Percentiles rank a stretch among this genome's conserved stretches.
Conservation (phyloP, 2,113 vertebrate species). For the Plecotus auritus region DNA sequence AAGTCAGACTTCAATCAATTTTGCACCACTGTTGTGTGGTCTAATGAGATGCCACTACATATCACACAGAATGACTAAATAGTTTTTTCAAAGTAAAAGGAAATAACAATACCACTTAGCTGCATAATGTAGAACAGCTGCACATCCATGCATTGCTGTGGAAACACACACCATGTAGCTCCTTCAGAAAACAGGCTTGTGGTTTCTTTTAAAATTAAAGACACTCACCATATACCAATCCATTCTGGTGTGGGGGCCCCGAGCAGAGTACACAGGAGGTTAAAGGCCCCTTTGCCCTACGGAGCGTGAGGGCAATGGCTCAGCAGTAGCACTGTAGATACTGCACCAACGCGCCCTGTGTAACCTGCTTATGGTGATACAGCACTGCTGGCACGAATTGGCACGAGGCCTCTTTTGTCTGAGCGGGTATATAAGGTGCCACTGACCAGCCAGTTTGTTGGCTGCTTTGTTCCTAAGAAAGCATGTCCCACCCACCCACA, state of each 20-base stretch:
- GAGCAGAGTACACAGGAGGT: too few species aligned
- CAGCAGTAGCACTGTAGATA: too few species aligned
- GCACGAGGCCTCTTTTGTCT: too few species aligned
- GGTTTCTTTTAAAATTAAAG: neutral
- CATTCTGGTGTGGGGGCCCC: too few species aligned
- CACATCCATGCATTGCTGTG: neutral
- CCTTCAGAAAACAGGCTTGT: neutral
- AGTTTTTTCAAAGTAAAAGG: neutral
- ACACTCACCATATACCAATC: neutral
- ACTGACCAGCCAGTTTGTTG: too few species aligned
- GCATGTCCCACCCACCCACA: too few species aligned
- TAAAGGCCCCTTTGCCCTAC: too few species aligned
- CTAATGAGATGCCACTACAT: neutral
- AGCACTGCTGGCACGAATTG: accelerated
- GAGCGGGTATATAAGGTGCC: too few species aligned
- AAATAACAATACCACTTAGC: neutral
- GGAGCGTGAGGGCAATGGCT: too few species aligned
- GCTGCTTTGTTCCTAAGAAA: too few species aligned
- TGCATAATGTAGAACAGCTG: neutral
- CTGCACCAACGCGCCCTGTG: too few species aligned
- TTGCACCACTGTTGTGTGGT: neutral
- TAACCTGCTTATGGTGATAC: too few species aligned
- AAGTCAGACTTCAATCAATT: neutral
- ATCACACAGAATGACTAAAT: neutral
- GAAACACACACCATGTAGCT: neutral